A percentile compares a stretch with the other conserved stretches of the same genome.
Conservation (phyloP, 2,888 invertebrate genomes). For the Xestia rhomboidea region DNA sequence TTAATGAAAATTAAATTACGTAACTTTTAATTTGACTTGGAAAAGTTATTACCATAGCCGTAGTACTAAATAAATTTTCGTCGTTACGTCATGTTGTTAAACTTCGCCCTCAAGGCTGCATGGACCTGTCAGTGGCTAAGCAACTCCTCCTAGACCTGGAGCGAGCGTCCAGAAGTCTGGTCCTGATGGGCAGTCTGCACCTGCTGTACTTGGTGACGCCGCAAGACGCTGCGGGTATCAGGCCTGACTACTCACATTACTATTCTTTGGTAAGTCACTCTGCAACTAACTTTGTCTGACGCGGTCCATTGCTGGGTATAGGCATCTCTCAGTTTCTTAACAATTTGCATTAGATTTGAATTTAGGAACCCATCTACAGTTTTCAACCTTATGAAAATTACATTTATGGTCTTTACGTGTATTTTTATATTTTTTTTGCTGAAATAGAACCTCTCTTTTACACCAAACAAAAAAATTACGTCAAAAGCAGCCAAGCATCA, state of each 20-base stretch:
- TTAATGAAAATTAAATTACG: background rate
- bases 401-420: background rate
- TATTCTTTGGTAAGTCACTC: slow-evolving; percentile 90
- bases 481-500: background rate
- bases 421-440: background rate
- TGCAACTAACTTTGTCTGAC: background rate
- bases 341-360: background rate
- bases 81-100: background rate
- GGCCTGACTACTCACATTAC: slow-evolving; percentile 88
- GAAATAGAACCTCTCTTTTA: background rate
- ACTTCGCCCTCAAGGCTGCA: slow-evolving; percentile 90
- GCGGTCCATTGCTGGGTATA: background rate
- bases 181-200: slow-evolving; percentile 95
- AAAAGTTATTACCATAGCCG: background rate
- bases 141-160: slow-evolving; percentile 94
- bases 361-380: background rate
- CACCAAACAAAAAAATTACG: no score
- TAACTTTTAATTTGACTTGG: background rate
- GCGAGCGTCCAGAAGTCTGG: slow-evolving; percentile 93
- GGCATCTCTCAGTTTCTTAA: background rate
- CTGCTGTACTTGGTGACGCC: slow-evolving; percentile 96
- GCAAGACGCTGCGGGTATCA: slow-evolving; percentile 92
- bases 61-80: background rate
- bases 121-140: slow-evolving; percentile 93
- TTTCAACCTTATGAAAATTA: background rate